Evolutionary conservation across 2,797 vertebrate genomes (phyloP), one percentile per base, ranked within the genome.

Genomic region (Pitangus sulphuratus): DNA sequence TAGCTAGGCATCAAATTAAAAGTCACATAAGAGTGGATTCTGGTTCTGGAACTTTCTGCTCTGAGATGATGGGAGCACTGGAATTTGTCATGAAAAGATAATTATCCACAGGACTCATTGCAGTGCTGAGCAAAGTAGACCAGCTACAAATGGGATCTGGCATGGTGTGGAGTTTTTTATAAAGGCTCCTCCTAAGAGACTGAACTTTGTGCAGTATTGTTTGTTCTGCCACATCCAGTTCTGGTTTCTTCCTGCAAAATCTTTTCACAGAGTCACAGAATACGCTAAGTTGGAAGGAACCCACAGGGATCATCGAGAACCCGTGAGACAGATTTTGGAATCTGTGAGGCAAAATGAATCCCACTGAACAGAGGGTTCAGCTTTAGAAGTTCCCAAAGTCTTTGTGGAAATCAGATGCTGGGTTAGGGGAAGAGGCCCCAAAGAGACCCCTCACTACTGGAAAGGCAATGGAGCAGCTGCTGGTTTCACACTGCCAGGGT

Each of bases 371-470:
- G 9, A 28, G 4, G 24, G 24, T 65, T 64, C 15, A 4, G 42
- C 17, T 22, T 33, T 1, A 70, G 7, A n/a, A 39, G 26, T 24
- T 56, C 20, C 15, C 17, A 13, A 8, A 26, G 0, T 13, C 15
- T 39, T 24, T 42, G 1, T 35, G 16, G 26, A 39, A 48, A 26
- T 33, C 1, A 0, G 20, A 1, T 37, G 11, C 24, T 50, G 48
- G 19, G 6, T 75, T 47, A 39, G 53, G 42, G 39, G 11, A 9
- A 33, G n/a, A n/a, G 72, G 25, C 9, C 48, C 62, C 25, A 12
- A 0, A 21, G 15, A 2, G 11, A 1, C 8, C 3, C 15, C 35
- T 28, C 2, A 2, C 9, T 22, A 18, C 6, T 11, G 8, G 44
- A 9, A 13, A 30, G 31, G 12, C 35, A 28, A 25, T 19, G 35